phyloP scores from a whole-genome alignment of 1,140 invertebrate genomes.

The Geopemphigus sp. region DNA sequence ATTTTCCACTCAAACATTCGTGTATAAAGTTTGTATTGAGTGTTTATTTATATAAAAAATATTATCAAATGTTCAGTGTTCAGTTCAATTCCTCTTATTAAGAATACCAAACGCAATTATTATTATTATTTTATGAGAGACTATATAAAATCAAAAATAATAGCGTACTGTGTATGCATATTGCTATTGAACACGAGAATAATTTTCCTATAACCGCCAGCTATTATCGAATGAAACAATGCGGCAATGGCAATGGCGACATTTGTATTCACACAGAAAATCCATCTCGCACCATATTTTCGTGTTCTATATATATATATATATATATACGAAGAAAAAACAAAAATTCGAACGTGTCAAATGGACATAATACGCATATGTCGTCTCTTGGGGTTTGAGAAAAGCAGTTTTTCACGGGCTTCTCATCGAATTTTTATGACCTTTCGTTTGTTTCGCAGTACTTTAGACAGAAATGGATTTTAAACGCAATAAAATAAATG shows the following conservation, averaged over 20 bases:
- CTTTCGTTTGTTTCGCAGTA: conserved; percentile 28
- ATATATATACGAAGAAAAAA: background rate
- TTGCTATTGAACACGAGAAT: conserved; percentile 15
- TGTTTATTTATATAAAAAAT: background rate
- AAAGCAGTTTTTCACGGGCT: background rate
- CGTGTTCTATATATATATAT: background rate
- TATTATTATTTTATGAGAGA: conserved; percentile 1
- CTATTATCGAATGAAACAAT: conserved; percentile 8
- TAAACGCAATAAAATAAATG: conserved; percentile 45
- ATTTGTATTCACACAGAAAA: conserved; percentile 27
- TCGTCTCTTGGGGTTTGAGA: conserved; percentile 17
- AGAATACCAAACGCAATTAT: conserved; percentile 4
- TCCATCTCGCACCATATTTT: background rate
- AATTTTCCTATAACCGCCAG: conserved; percentile 24
- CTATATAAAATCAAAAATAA: background rate
- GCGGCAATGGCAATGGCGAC: background rate
- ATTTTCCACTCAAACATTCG: background rate
- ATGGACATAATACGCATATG: conserved; percentile 22
- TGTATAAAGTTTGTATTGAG: background rate
- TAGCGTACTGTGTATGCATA: conserved; percentile 4
- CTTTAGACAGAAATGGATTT: conserved; percentile 24
- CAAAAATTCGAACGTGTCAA: conserved; percentile 24
- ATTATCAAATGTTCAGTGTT: background rate
- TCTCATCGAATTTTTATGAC: conserved; percentile 39
- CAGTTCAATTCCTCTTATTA: background rate